A percentile compares a stretch with the other conserved stretches of the same genome.
Evolutionary conservation across 1,140 invertebrate genomes (phyloP).

Genomic region (Camponotus floridanus): DNA sequence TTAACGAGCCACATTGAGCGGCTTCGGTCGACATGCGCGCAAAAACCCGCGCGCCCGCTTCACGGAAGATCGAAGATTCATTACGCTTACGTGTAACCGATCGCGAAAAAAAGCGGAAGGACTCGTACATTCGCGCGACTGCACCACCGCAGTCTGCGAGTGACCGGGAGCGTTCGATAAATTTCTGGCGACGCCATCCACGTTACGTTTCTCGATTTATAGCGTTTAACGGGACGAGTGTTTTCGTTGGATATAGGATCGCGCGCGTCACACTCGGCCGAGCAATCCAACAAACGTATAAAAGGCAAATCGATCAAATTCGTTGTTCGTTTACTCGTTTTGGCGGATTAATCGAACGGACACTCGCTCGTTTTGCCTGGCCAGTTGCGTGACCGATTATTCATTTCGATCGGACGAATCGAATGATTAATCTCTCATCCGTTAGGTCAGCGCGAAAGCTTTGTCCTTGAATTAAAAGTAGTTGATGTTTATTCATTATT

Average conservation of each 20-base stretch:
- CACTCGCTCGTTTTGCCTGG: slow-evolving; percentile 44
- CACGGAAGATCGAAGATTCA: slow-evolving; percentile 70
- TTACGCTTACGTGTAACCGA: slow-evolving; percentile 68
- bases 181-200: slow-evolving; percentile 52
- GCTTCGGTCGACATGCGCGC: slow-evolving; percentile 36
- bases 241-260: slow-evolving; percentile 56
- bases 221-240: slow-evolving; percentile 55
- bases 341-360: slow-evolving; percentile 58
- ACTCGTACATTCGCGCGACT: background rate
- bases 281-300: slow-evolving; percentile 57
- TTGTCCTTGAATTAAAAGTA: background rate
- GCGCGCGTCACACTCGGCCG: slow-evolving; percentile 42
- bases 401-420: slow-evolving; percentile 15
- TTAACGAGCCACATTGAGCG: slow-evolving; percentile 82
- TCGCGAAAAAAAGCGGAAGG: slow-evolving; percentile 63
- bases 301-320: slow-evolving; percentile 61
- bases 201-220: slow-evolving; percentile 63
- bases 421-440: slow-evolving; percentile 43
- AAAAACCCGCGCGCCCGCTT: slow-evolving; percentile 58
- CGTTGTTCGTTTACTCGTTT: slow-evolving; percentile 60
- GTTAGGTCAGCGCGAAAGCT: background rate
- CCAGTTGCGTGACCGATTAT: slow-evolving; percentile 38
- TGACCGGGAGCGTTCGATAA: slow-evolving; percentile 53
- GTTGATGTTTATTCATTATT: background rate
- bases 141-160: background rate